Evolutionary conservation across 2,797 vertebrate species (phyloP).

Genomic region (Eulemur mongoz): DNA sequence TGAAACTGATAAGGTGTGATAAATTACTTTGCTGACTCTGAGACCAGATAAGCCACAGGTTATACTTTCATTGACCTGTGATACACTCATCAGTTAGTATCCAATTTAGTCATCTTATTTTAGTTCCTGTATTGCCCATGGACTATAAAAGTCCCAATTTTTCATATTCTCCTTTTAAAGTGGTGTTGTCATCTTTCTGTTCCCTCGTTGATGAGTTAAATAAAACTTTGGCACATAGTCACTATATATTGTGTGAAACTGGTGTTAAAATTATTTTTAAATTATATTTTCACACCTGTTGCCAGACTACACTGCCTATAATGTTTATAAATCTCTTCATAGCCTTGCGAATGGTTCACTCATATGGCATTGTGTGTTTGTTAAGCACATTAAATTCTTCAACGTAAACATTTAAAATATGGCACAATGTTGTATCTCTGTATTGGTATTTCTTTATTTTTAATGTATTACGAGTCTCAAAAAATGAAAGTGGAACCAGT

Average conservation of each 20-base stretch:
- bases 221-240: neutral
- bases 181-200: neutral
- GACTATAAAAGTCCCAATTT: neutral
- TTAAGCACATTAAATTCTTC: neutral
- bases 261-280: neutral
- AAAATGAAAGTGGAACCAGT: neutral
- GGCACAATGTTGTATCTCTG: neutral
- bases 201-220: neutral
- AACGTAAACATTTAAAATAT: neutral
- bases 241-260: neutral
- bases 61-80: neutral
- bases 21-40: neutral
- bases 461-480: neutral
- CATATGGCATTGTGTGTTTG: neutral
- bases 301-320: neutral
- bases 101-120: neutral
- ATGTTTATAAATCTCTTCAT: neutral
- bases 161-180: neutral
- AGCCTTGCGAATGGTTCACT: neutral
- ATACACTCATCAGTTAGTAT: neutral
- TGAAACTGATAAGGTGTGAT: neutral
- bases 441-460: neutral
- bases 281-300: neutral
- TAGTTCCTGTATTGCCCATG: neutral
- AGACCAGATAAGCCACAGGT: neutral